Percentiles rank a stretch among this genome's conserved stretches.
Conservation (phyloP, 1,140 invertebrate genomes). For the Phenacoccus solenopsis region DNA sequence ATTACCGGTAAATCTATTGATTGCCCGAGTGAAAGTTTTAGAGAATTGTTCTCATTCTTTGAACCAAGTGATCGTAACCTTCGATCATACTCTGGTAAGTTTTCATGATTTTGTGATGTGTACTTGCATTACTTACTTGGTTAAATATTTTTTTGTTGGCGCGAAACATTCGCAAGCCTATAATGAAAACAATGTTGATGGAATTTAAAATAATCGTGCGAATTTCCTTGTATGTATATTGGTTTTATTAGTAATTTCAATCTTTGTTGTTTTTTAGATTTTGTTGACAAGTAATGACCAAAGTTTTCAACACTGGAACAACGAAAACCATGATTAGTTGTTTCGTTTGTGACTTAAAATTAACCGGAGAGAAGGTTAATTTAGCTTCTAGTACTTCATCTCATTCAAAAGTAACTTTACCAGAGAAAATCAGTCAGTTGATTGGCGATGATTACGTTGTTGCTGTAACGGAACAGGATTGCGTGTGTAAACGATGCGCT, state of each 20-base stretch:
- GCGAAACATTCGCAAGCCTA: too few species aligned
- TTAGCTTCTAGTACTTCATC: conserved; percentile 23
- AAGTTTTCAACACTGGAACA: background rate
- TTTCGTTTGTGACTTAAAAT: conserved; percentile 26
- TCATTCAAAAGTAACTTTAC: conserved; percentile 25
- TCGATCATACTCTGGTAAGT: too few species aligned
- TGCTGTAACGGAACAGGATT: conserved; percentile 25
- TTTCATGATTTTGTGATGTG: too few species aligned
- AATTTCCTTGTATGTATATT: background rate
- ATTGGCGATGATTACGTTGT: conserved; percentile 28
- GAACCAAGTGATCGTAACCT: too few species aligned
- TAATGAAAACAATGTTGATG: too few species aligned
- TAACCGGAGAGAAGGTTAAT: conserved; percentile 22
- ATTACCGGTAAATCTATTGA: background rate
- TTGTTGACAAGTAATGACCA: background rate
- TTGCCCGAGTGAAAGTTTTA: background rate
- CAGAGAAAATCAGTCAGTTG: conserved; percentile 28
- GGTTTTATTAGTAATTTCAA: too few species aligned
- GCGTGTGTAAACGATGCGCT: conserved; percentile 26
- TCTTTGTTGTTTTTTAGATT: background rate
- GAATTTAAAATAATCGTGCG: background rate
- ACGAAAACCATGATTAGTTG: conserved; percentile 20
- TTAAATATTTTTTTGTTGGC: too few species aligned
- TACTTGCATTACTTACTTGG: too few species aligned
- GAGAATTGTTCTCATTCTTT: background rate